These are phyloP conservation scores for Sciurus niger DNA, from an alignment of 2,113 vertebrate species.

Conservation along the genomic window DNA sequence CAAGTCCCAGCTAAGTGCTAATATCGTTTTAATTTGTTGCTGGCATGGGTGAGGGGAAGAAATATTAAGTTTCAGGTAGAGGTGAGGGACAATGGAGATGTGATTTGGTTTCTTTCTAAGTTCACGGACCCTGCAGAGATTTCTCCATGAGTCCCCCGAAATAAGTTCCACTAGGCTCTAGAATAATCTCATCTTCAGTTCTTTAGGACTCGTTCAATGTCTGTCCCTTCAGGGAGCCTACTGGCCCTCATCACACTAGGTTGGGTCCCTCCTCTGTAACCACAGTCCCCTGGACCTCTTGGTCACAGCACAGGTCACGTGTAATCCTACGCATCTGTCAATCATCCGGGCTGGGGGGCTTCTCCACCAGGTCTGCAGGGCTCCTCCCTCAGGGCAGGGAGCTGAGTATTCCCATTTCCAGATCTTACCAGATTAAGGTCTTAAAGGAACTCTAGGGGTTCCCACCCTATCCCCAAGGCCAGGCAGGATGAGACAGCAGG, in stretches of 20 bases:
- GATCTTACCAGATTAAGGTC: not conserved
- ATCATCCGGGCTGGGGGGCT: too few species aligned
- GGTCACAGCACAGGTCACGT: not conserved
- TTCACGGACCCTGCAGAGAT: not conserved
- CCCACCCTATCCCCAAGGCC: not conserved
- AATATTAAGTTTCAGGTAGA: not conserved
- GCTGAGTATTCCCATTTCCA: not conserved
- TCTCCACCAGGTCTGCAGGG: not conserved
- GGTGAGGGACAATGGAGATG: not conserved
- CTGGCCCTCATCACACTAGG: not conserved
- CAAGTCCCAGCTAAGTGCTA: not conserved
- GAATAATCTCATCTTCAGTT: not conserved
- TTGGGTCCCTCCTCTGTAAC: not conserved
- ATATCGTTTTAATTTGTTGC: not conserved
- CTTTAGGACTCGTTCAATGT: not conserved
- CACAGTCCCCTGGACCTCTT: not conserved
- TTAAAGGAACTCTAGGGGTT: not conserved
- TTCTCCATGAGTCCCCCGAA: not conserved
- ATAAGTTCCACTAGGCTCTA: not conserved
- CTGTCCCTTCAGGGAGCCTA: not conserved
- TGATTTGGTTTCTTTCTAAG: constrained; percentile 13
- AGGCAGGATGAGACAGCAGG: not conserved
- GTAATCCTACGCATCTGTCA: not conserved
- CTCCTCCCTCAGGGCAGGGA: not conserved
- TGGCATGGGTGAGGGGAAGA: not conserved